Evolutionary conservation across 2,888 invertebrate species (phyloP), one percentile per base, ranked within the genome.

Genomic region (Cyclophora punctaria): DNA sequence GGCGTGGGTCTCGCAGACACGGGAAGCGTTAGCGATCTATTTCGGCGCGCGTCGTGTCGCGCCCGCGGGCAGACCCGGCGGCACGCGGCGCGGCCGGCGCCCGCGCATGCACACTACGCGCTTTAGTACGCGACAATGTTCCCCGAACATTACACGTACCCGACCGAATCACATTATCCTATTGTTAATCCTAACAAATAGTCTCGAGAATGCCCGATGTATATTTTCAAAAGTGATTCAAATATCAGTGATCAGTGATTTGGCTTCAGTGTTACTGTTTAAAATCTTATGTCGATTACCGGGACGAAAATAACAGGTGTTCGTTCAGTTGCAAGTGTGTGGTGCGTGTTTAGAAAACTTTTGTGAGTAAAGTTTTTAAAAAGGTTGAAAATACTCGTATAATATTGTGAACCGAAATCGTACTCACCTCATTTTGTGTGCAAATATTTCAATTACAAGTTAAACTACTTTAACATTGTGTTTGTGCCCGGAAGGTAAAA

Each of bases 1-100:
- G 42, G 7, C 52, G 56, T 55, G 58, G 60, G 37, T 65, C 60
- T 66, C 61, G 64, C 63, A 63, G 65, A 63, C 69, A 64, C 63
- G 62, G 49, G 64, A 71, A 74, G 68, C 67, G 73, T 78, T 87
- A 74, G 68, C 67, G 73, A 78, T 87, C 85, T 85, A 87, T 85
- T 87, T 86, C 71, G 80, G 84, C 77, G 60, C 71, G 70, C 73
- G 80, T 76, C 75, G 74, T 73, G 70, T 54, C 61, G 55, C 50
- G 56, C 55, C 62, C 66, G 65, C 59, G 60, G 60, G 59, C 66
- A 71, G 76, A 71, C 74, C 63, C 67, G 62, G 57, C 59, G 73
- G 72, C 75, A 67, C 66, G 73, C 72, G 63, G 64, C 60, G 72
- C 71, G 63, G 64, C 60, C 66, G 62, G 67, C 75, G 76, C 73